Base-by-base conservation (phyloP, 2,888 invertebrate species). In the Drosophila kanekoi region DNA sequence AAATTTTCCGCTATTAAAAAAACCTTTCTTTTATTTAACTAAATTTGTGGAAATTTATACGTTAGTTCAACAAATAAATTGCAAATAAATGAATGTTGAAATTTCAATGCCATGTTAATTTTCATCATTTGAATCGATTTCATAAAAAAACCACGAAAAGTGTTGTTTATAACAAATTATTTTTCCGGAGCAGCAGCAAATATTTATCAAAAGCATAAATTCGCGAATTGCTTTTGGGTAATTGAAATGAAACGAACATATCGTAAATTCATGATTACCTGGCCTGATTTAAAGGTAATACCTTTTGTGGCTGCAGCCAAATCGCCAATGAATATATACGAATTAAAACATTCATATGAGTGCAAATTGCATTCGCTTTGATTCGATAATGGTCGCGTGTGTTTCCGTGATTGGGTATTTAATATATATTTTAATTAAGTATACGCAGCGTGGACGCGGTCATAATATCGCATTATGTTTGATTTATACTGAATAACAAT, bases 351-450 rank as follows among this genome's bases (percentile, higher is more conserved):
- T 53, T 54, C 32, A 43, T 33, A 54, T 54, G 23, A 14, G 59
- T 20, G 57, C 47, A 68, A 72, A 77, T 75, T 77, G 41, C 20
- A 72, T 69, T 66, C 68, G 63, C 59, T 53, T 76, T 67, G 66
- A 81, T 79, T 67, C 47, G 63, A 72, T 67, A 67, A 67, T 72
- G 66, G 54, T 11, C 41, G 10, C 35, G 13, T 61, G 45, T 56
- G 71, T 60, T 47, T 35, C 61, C 32, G 32, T 44, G 44, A 67
- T 51, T 67, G 51, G 59, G 18, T 68, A 58, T 72, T 67, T 60
- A 66, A 53, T 80, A 61, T 78, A 79, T 79, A 73, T 82, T 79
- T 86, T 86, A 81, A 86, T 82, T 86, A 86, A 81, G 74, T 75
- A 82, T 79, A 74, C 82, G 81, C 77, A 53, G 53, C 35, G 69